Evolutionary conservation across 53 echinoderm and acorn worm genomes (phyloP).

Genomic region (Luidia sarsii): DNA sequence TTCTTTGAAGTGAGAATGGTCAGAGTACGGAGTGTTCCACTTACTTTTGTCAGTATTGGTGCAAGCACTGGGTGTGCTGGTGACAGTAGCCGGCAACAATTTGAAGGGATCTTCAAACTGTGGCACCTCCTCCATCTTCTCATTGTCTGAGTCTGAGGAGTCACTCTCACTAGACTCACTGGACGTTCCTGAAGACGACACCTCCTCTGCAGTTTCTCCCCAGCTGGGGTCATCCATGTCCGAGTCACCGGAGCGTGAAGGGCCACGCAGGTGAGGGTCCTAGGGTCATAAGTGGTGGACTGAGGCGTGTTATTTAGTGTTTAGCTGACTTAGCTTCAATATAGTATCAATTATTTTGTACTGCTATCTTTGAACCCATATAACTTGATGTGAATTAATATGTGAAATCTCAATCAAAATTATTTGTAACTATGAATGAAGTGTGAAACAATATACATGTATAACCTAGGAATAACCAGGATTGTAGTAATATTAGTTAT

Average conservation of each 20-base stretch:
- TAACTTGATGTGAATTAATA: too few species aligned
- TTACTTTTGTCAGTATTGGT: constrained; percentile 61
- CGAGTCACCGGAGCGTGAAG: constrained; percentile 62
- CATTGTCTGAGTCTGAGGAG: constrained; percentile 44
- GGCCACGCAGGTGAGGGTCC: constrained; percentile 35
- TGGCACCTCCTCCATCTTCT: constrained; percentile 45
- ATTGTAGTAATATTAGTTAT: too few species aligned
- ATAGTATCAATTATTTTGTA: too few species aligned
- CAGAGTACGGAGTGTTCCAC: background rate
- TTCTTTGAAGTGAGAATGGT: too few species aligned
- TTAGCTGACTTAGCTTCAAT: too few species aligned
- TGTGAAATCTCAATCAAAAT: too few species aligned
- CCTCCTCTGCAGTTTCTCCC: constrained; percentile 85
- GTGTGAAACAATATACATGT: too few species aligned
- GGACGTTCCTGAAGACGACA: constrained; percentile 70
- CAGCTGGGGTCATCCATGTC: constrained; percentile 87
- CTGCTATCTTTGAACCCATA: too few species aligned
- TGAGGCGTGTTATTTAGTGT: too few species aligned
- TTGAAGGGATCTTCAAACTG: constrained; percentile 93
- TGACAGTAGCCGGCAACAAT: constrained; percentile 72
- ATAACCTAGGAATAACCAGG: too few species aligned
- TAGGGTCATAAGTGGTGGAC: too few species aligned
- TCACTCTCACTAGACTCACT: constrained; percentile 62
- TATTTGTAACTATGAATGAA: too few species aligned
- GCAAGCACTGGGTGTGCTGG: constrained; percentile 69